A percentile compares a stretch with the other conserved stretches of the same genome.
phyloP scores from a whole-genome alignment of 2,888 invertebrate genomes.

The Drosophila rellima region DNA sequence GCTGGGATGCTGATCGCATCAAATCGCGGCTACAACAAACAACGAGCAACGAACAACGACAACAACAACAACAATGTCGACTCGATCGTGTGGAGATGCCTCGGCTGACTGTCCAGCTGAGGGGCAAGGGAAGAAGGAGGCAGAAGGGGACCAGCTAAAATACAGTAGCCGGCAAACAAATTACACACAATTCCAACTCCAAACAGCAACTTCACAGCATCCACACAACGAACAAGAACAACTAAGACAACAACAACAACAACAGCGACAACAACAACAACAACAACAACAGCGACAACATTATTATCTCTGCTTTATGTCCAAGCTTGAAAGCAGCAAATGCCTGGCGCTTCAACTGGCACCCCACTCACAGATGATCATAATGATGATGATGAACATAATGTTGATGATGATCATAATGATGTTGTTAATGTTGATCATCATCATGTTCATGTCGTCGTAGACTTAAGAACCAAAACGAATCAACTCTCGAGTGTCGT shows the following conservation, averaged over 20 bases:
- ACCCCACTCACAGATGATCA: constrained; percentile 63
- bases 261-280: constrained; percentile 30
- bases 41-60: constrained; percentile 38
- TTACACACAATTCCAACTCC: constrained; percentile 82
- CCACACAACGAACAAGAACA: constrained; percentile 50
- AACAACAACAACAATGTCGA: constrained; percentile 20
- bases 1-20: constrained; percentile 66
- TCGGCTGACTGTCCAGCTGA: constrained; percentile 34
- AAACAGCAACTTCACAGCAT: constrained; percentile 79
- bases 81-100: constrained; percentile 68
- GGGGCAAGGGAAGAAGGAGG: neutral
- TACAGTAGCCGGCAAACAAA: constrained; percentile 82
- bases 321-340: constrained; percentile 54
- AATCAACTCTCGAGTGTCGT: constrained; percentile 78
- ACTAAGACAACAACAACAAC: constrained; percentile 47
- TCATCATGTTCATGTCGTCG: constrained; percentile 36
- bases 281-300: constrained; percentile 66
- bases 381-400: constrained; percentile 37
- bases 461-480: constrained; percentile 73
- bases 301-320: constrained; percentile 77
- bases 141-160: constrained; percentile 50
- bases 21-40: constrained; percentile 77
- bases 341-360: constrained; percentile 74
- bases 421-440: constrained; percentile 25
- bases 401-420: constrained; percentile 13